Percentiles rank a stretch among this genome's conserved stretches.
Conservation (phyloP, 2,797 vertebrate genomes). For the Aplochiton taeniatus region DNA sequence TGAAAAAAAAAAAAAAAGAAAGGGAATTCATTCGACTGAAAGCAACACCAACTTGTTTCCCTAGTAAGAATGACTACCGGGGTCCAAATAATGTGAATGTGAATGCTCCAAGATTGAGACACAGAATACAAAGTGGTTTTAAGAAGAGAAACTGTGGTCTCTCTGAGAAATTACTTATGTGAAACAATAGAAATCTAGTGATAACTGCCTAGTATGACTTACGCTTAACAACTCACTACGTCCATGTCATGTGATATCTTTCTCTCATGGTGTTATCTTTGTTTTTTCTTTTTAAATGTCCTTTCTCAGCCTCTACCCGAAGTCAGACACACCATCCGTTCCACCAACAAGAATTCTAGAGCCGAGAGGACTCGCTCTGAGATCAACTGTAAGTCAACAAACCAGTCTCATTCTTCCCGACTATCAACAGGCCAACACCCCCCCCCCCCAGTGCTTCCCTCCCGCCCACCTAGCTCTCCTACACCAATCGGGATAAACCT, state of each 20-base stretch:
- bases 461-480: background rate
- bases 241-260: background rate
- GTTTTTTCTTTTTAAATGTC: conserved; percentile 5
- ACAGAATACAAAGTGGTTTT: too few relatives aligned
- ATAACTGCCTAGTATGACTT: too few relatives aligned
- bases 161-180: too few relatives aligned
- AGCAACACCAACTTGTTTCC: conserved; percentile 45
- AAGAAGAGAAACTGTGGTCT: too few relatives aligned
- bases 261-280: background rate
- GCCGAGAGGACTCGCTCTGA: conserved; percentile 92
- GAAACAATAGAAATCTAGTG: too few relatives aligned
- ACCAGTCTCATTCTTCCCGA: background rate
- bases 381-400: conserved; percentile 89
- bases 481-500: background rate
- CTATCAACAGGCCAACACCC: conserved; percentile 2
- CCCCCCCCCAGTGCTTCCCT: background rate
- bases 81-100: conserved; percentile 65
- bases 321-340: conserved; percentile 95
- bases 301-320: conserved; percentile 80
- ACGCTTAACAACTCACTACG: too few relatives aligned
- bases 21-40: conserved; percentile 57
- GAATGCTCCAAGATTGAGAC: background rate
- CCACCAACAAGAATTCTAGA: conserved; percentile 85
- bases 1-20: conserved; percentile 27
- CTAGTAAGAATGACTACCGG: conserved; percentile 49